Conservation (phyloP, 2,113 vertebrate species). For the Rhodinocichla rosea region DNA sequence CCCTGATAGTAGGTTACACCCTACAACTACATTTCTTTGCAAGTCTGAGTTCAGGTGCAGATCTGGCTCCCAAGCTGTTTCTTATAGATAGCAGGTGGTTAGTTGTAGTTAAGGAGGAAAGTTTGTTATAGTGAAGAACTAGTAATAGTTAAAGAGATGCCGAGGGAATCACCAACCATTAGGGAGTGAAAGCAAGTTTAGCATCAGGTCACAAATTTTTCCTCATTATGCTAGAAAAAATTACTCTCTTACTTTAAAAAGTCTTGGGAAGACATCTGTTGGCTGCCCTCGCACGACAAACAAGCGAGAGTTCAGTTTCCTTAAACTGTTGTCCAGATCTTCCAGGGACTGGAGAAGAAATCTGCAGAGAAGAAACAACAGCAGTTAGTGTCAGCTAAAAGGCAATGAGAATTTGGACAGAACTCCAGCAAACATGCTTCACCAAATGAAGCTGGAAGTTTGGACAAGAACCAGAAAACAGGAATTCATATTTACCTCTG, state of each 20-base stretch:
- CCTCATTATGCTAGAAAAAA: neutral
- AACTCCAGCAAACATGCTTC: neutral
- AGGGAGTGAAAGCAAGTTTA: neutral
- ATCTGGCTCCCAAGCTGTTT: neutral
- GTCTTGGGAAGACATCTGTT: conserved; percentile 91
- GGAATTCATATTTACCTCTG: neutral
- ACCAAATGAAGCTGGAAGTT: neutral
- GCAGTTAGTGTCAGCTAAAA: neutral
- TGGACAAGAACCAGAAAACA: neutral
- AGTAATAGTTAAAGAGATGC: neutral
- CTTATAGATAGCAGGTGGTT: neutral
- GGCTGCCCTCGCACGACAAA: conserved; percentile 95
- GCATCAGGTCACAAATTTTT: neutral
- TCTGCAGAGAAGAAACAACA: conserved; percentile 66
- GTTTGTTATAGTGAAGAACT: neutral
- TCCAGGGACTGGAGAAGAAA: conserved; percentile 93
- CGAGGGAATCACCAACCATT: neutral
- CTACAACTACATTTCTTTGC: neutral
- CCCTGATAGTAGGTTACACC: neutral
- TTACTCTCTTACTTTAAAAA: conserved; percentile 86
- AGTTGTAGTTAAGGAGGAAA: neutral
- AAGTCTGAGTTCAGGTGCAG: neutral
- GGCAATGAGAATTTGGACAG: neutral
- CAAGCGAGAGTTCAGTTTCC: conserved; percentile 91
- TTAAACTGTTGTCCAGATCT: conserved; percentile 91